These are phyloP conservation scores for Erebia aethiops DNA, from an alignment of 2,888 invertebrate genomes.

Conservation along the genomic window DNA sequence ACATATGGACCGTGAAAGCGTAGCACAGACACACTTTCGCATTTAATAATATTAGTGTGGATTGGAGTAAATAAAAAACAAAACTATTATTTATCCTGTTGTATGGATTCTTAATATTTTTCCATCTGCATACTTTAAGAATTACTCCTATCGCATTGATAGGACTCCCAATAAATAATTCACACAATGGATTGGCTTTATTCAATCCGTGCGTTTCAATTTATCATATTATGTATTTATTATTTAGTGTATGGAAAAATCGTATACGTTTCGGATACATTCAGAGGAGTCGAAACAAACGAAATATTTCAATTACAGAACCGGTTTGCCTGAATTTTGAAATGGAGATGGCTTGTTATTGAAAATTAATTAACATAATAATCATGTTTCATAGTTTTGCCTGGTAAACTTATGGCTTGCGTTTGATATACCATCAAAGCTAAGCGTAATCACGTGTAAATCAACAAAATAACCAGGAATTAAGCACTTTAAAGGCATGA, in stretches of 20 bases:
- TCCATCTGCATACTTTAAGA: conserved; percentile 16
- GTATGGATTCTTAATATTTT: conserved; percentile 7
- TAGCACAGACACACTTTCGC: too few species aligned
- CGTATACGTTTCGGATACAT: not conserved
- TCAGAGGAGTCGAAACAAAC: not conserved
- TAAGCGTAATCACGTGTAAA: conserved; percentile 11
- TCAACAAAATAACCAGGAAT: conserved; percentile 12
- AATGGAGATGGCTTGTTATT: too few species aligned
- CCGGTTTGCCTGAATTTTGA: not conserved
- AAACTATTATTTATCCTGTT: conserved; percentile 1
- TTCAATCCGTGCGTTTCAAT: conserved; percentile 14
- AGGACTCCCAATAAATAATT: conserved; percentile 15
- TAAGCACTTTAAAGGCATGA: conserved; percentile 23
- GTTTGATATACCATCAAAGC: too few species aligned
- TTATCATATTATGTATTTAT: conserved; percentile 7
- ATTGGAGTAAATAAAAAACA: not conserved
- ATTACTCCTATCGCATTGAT: not conserved
- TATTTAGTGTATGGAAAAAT: not conserved
- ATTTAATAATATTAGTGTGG: too few species aligned
- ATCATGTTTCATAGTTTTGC: too few species aligned
- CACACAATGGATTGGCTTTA: conserved; percentile 9
- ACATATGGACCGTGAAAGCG: too few species aligned
- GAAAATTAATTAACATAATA: too few species aligned
- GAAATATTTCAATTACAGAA: not conserved
- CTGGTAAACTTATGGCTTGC: too few species aligned